A percentile compares a stretch with the other conserved stretches of the same genome.
Evolutionary conservation across 2,113 vertebrate genomes (phyloP).

Genomic region (Pelvicachromis taeniatus): DNA sequence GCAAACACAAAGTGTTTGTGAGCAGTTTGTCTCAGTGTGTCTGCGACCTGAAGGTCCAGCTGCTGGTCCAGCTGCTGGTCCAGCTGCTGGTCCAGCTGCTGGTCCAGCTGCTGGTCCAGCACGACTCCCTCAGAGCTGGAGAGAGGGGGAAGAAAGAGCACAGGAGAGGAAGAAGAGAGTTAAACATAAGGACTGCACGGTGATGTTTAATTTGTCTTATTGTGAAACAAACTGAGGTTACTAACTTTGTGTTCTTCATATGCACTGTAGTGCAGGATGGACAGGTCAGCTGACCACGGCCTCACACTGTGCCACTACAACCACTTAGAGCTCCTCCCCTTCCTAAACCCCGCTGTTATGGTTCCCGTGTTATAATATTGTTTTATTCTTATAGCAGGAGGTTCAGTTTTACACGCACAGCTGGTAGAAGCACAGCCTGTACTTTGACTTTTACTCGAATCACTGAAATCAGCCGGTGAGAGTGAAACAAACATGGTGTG

Average conservation of each 20-base stretch:
- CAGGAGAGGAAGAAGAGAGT: not conserved
- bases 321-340: not conserved
- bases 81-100: not conserved
- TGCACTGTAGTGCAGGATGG: too few relatives aligned
- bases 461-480: not conserved
- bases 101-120: not conserved
- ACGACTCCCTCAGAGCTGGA: not conserved
- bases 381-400: not conserved
- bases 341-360: not conserved
- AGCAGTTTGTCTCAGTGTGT: not conserved
- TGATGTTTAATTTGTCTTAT: too few relatives aligned
- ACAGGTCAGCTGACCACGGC: not conserved
- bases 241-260: not conserved
- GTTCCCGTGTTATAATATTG: not conserved
- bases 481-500: not conserved
- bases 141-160: not conserved
- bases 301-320: not conserved
- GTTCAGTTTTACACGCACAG: not conserved
- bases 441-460: not conserved
- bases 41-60: not conserved
- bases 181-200: not conserved
- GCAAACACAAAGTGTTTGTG: not conserved
- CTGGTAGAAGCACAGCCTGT: not conserved
- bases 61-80: not conserved
- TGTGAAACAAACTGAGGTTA: not conserved